Evolutionary conservation across 2,888 invertebrate species (phyloP), one percentile per base, ranked within the genome.

Genomic region (Ormyrus rosae): DNA sequence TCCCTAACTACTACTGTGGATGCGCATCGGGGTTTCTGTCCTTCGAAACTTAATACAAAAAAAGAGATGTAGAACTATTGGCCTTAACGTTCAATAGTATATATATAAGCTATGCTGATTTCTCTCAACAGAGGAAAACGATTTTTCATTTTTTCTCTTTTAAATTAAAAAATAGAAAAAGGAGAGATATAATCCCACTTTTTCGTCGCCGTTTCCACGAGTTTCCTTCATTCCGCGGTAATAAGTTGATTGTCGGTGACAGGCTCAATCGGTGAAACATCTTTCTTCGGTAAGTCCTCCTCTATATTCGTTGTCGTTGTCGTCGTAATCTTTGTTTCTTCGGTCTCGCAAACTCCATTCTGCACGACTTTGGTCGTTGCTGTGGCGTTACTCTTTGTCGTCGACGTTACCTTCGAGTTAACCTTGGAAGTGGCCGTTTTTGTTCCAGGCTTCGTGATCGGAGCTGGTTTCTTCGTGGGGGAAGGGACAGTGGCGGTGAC

Each of bases 211-310:
- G 7, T 9, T 51, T 53, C 34, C 56, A 56, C 50, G 34, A 56
- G 34, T 68, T 74, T 63, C 71, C 78, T 84, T 89, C 88, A 90
- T 84, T 90, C 89, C 64, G 88, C 87, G 78, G 86, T 88, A 75
- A 90, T 88, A 64, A 90, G 85, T 78, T 90, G 90, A 85, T 90
- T 90, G 67, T 90, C 90, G 76, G 87, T 88, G 60, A 78, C n/a
- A 67, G 88, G 86, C 8, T 86, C 86, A 45, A 90, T 84, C 68
- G 93, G 92, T 85, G 93, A 92, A 84, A 92, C 89, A 70, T 92
- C 92, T 85, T 93, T 92, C 87, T 91, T 89, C 87, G 93, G 92
- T 69, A 88, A 87, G 81, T 89, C 88, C 67, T 88, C 88, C 80
- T 87, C 87, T 79, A 83, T 87, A 80, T 85, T 87, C 46, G 81